These are phyloP conservation scores for Dyspetes luteomarginatus DNA, from an alignment of 2,888 invertebrate species.

Conservation along the genomic window DNA sequence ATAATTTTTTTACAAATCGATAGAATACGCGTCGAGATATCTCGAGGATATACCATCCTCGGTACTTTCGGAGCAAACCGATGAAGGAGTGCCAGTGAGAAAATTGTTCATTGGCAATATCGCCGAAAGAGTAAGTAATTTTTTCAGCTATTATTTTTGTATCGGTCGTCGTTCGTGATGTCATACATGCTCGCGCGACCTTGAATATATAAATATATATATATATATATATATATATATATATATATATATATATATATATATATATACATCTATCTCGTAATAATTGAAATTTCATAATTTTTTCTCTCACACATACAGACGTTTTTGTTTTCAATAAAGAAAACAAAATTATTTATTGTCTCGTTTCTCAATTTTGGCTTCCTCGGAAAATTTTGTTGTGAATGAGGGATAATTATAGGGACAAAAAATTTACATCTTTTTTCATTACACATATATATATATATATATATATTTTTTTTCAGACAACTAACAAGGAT, in stretches of 20 bases:
- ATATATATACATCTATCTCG: not conserved
- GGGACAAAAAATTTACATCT: too few relatives aligned
- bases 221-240: conserved; percentile 1
- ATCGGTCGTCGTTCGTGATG: not conserved
- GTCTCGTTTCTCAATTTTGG: too few relatives aligned
- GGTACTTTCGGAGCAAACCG: conserved; percentile 79
- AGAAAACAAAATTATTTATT: too few relatives aligned
- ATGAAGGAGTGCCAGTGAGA: conserved; percentile 86
- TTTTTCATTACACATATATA: not conserved
- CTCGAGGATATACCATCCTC: conserved; percentile 16
- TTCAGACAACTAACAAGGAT: conserved; percentile 85
- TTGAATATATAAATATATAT: not conserved
- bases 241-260: not conserved
- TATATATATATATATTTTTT: conserved; percentile 63
- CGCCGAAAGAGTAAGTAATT: conserved; percentile 84
- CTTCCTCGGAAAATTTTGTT: too few relatives aligned
- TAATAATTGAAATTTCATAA: not conserved
- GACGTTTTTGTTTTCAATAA: conserved; percentile 29
- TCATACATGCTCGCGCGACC: not conserved
- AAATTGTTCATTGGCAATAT: conserved; percentile 86
- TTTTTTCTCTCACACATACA: not conserved
- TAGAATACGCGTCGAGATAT: conserved; percentile 31
- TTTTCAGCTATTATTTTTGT: not conserved
- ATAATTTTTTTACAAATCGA: not conserved
- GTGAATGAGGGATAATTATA: too few relatives aligned